Evolutionary conservation across 1,140 invertebrate species (phyloP).

Genomic region (Linepithema humile): DNA sequence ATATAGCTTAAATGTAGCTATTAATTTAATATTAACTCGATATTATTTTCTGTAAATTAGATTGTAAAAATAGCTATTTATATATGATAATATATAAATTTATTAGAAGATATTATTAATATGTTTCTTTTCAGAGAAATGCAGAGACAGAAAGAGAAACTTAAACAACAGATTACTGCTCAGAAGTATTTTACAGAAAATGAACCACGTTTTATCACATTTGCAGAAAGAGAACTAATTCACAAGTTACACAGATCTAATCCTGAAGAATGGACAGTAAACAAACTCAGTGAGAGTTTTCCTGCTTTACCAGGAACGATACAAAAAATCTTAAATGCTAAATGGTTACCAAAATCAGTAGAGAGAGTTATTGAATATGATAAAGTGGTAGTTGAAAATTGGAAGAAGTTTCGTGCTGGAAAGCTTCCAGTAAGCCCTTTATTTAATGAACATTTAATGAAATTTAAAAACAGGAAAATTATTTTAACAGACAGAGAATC

Average conservation of each 20-base stretch:
- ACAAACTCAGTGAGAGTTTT: conserved; percentile 91
- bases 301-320: conserved; percentile 88
- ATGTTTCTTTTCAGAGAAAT: conserved; percentile 78
- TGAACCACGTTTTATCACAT: conserved; percentile 91
- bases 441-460: conserved; percentile 86
- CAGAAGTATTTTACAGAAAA: conserved; percentile 90
- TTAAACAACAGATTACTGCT: conserved; percentile 87
- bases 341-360: conserved; percentile 86
- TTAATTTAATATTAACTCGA: background rate
- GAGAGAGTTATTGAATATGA: conserved; percentile 87
- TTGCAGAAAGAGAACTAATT: conserved; percentile 93
- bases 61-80: conserved; percentile 14
- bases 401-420: conserved; percentile 86
- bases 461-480: conserved; percentile 87
- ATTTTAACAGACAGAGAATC: conserved; percentile 72
- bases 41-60: conserved; percentile 4
- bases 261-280: conserved; percentile 90
- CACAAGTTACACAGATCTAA: conserved; percentile 87
- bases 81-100: conserved; percentile 30
- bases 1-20: no score
- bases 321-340: conserved; percentile 86
- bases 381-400: conserved; percentile 87
- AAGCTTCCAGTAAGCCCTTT: conserved; percentile 83
- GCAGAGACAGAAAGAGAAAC: conserved; percentile 76
- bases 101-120: background rate